Conservation (phyloP, 2,113 vertebrate genomes). For the Paraplagusia blochii region DNA sequence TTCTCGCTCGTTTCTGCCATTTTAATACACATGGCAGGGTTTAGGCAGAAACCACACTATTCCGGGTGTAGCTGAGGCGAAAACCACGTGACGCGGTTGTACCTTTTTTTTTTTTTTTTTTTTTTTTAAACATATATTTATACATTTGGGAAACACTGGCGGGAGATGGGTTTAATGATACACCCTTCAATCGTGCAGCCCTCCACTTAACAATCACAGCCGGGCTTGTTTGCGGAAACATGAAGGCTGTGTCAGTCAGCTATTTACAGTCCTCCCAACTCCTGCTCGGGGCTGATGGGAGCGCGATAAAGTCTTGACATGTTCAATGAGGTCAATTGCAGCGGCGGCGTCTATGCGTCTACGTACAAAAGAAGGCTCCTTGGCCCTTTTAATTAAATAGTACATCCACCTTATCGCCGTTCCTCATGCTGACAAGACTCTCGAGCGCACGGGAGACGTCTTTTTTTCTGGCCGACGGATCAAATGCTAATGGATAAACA, state of each 20-base stretch:
- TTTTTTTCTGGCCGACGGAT: slow-evolving; percentile 47
- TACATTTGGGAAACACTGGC: slow-evolving; percentile 25
- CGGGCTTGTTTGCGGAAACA: slow-evolving; percentile 30
- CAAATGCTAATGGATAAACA: slow-evolving; percentile 64
- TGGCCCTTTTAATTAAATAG: slow-evolving; percentile 68
- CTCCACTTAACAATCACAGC: slow-evolving; percentile 13
- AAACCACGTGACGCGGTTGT: not conserved
- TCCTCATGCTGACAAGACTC: slow-evolving; percentile 56
- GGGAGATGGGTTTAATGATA: slow-evolving; percentile 18
- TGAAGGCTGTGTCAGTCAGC: slow-evolving; percentile 40
- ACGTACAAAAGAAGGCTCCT: slow-evolving; percentile 55
- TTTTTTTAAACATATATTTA: no score
- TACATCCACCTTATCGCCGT: slow-evolving; percentile 60
- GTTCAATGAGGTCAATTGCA: slow-evolving; percentile 66
- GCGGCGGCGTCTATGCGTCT: slow-evolving; percentile 51
- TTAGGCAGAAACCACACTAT: not conserved
- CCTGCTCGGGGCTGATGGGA: slow-evolving; percentile 56
- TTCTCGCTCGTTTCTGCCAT: no score
- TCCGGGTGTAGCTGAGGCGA: not conserved
- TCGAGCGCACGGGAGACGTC: slow-evolving; percentile 53
- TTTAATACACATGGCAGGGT: no score
- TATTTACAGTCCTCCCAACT: slow-evolving; percentile 54
- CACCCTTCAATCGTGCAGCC: slow-evolving; percentile 8
- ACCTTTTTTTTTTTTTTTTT: no score
- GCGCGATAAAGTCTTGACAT: slow-evolving; percentile 67